These are phyloP conservation scores for Phyllostomus hastatus DNA, from an alignment of 2,113 vertebrate species.

Conservation along the genomic window DNA sequence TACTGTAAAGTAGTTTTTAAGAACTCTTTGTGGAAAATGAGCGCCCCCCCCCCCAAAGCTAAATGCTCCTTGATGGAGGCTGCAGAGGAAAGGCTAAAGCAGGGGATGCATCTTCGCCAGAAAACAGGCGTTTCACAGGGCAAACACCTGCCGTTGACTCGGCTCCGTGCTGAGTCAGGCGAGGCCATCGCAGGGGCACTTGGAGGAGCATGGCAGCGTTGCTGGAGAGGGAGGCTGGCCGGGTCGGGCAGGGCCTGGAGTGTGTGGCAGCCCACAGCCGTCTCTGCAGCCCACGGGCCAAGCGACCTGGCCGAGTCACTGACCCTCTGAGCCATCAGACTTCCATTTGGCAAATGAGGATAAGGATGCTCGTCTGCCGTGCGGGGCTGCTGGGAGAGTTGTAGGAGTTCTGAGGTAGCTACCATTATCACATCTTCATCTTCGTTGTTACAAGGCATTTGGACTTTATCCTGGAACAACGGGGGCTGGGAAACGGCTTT, in stretches of 20 bases:
- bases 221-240: neutral
- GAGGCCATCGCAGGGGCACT: neutral
- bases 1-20: neutral
- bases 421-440: neutral
- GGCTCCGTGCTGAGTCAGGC: neutral
- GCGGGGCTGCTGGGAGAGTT: too few species aligned
- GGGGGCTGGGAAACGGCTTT: neutral
- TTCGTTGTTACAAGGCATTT: fast-evolving
- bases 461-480: neutral
- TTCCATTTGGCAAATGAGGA: neutral
- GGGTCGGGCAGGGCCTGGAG: too few species aligned
- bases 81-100: neutral
- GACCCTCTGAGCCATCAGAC: neutral
- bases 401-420: neutral
- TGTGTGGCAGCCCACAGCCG: fast-evolving
- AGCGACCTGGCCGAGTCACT: neutral
- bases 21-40: neutral
- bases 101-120: neutral
- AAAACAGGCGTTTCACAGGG: neutral
- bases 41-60: neutral
- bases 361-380: neutral
- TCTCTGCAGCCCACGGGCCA: neutral
- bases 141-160: neutral
- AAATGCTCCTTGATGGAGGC: neutral
- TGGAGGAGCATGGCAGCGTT: neutral